Percentiles rank a stretch among this genome's conserved stretches.
phyloP scores from a whole-genome alignment of 2,888 invertebrate species.

The Diplolepis rosae region DNA sequence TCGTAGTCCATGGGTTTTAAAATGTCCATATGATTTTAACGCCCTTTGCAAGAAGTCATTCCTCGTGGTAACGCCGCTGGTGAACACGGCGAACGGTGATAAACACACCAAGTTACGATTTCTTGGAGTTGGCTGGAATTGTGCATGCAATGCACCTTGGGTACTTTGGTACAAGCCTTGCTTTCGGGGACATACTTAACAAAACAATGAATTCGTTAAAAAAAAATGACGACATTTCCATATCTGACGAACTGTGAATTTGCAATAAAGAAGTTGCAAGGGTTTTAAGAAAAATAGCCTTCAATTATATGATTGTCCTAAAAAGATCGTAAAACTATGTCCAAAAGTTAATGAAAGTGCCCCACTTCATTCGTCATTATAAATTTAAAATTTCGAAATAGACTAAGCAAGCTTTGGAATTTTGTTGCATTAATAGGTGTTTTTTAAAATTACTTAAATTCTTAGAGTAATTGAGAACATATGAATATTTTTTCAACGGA shows the following conservation, averaged over 20 bases:
- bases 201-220: slow-evolving; percentile 34
- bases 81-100: slow-evolving; percentile 63
- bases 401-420: too few species aligned
- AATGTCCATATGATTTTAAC: slow-evolving; percentile 69
- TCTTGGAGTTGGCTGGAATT: slow-evolving; percentile 64
- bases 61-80: slow-evolving; percentile 65
- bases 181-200: slow-evolving; percentile 42
- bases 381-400: too few species aligned
- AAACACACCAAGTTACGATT: slow-evolving; percentile 74
- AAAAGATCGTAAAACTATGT: background rate
- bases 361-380: too few species aligned
- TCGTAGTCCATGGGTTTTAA: slow-evolving; percentile 51
- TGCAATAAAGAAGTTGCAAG: background rate
- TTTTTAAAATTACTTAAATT: too few species aligned
- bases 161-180: slow-evolving; percentile 45
- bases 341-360: background rate
- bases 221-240: slow-evolving; percentile 17
- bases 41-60: slow-evolving; percentile 69
- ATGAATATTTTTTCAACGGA: too few species aligned
- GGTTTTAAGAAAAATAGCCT: background rate
- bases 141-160: slow-evolving; percentile 39
- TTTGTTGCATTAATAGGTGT: background rate
- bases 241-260: background rate
- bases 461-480: background rate
- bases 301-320: background rate